A percentile compares a stretch with the other conserved stretches of the same genome.
Evolutionary conservation across 2,113 vertebrate genomes (phyloP).

Genomic region (Bufo bufo): DNA sequence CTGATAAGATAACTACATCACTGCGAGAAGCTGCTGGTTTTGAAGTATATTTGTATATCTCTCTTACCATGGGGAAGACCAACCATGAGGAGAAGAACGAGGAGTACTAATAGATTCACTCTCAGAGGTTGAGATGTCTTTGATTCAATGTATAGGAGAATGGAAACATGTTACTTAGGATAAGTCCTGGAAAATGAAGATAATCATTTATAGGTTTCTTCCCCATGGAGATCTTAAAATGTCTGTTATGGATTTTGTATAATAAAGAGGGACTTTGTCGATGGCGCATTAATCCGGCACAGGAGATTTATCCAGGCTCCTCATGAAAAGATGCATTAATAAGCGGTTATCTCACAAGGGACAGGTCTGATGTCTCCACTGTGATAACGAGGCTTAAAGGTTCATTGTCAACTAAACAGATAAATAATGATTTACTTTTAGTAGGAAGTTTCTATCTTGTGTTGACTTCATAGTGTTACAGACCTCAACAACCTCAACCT

Average conservation of each 20-base stretch:
- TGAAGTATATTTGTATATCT: not conserved
- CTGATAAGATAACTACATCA: not conserved
- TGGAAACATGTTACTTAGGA: not conserved
- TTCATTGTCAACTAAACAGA: not conserved
- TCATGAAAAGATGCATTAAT: not conserved
- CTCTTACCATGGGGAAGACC: not conserved
- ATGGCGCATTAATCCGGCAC: not conserved
- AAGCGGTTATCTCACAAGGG: not conserved
- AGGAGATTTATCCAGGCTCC: not conserved
- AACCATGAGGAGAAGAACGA: not conserved
- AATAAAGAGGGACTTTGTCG: not conserved
- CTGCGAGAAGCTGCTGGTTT: not conserved
- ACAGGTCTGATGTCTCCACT: not conserved
- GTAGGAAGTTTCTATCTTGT: not conserved
- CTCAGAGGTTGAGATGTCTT: not conserved
- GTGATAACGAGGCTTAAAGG: not conserved
- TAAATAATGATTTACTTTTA: not conserved
- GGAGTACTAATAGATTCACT: constrained; percentile 9
- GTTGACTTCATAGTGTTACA: too few species aligned
- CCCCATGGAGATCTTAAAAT: not conserved
- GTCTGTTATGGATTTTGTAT: not conserved
- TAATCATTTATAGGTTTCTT: not conserved
- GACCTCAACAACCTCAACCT: too few species aligned
- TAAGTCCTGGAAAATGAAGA: not conserved
- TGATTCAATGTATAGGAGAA: not conserved